Evolutionary conservation across 2,113 vertebrate genomes (phyloP).

Genomic region (Cranoglanis bouderius): DNA sequence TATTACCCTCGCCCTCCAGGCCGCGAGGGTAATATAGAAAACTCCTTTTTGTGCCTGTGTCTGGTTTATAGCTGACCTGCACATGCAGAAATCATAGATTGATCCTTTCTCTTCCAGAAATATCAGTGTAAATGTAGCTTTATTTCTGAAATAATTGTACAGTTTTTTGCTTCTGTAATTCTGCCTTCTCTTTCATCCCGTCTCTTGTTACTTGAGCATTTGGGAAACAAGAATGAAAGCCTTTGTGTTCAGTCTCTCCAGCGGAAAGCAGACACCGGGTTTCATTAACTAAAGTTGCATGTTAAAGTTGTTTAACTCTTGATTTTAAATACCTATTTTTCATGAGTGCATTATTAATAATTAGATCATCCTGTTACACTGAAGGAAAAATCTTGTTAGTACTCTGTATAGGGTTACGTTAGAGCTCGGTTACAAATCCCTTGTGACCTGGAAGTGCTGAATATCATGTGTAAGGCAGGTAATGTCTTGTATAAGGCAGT

Average conservation of each 20-base stretch:
- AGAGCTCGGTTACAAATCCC: not conserved
- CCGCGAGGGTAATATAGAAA: no score
- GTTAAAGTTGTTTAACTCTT: slow-evolving; percentile 28
- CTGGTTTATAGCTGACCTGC: slow-evolving; percentile 28
- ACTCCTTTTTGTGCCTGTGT: no score
- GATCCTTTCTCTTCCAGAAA: not conserved
- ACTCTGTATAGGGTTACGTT: not conserved
- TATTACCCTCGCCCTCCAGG: not conserved
- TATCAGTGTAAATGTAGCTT: not conserved
- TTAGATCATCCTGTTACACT: not conserved
- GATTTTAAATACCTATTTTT: not conserved
- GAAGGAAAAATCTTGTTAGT: not conserved
- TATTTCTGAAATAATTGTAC: not conserved
- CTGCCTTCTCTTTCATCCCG: slow-evolving; percentile 34
- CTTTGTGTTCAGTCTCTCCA: slow-evolving; percentile 32
- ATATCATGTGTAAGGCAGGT: not conserved
- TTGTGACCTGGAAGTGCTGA: not conserved
- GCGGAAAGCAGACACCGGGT: slow-evolving; percentile 23
- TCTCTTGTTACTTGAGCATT: slow-evolving; percentile 12
- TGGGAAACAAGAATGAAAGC: slow-evolving; percentile 37
- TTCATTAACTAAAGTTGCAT: slow-evolving; percentile 27
- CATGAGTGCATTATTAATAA: not conserved
- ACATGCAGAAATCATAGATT: slow-evolving; percentile 10
- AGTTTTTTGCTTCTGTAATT: not conserved
- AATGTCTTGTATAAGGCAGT: not conserved